Conservation (phyloP, 2,888 invertebrate genomes). For the Scaptomyza caliginosa region DNA sequence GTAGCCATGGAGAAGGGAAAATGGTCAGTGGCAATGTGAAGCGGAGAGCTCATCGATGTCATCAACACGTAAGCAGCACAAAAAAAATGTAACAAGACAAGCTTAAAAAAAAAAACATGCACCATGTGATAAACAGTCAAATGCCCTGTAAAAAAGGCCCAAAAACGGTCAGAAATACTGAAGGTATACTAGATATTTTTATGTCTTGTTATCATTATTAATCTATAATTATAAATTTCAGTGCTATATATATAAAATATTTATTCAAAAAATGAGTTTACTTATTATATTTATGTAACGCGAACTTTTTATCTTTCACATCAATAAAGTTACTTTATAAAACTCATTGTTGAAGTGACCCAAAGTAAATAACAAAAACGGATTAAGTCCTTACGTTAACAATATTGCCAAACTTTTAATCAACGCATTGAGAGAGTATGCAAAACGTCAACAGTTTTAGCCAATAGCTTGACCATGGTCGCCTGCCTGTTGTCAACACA, state of each 20-base stretch:
- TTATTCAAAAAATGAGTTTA: too few species aligned
- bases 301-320: too few species aligned
- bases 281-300: too few species aligned
- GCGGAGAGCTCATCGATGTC: slow-evolving; percentile 63
- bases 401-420: background rate
- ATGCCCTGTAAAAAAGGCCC: slow-evolving; percentile 12
- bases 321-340: too few species aligned
- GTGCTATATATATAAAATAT: too few species aligned
- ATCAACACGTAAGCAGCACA: slow-evolving; percentile 66
- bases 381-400: background rate
- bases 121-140: background rate
- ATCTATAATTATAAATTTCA: background rate
- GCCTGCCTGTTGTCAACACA: slow-evolving; percentile 60
- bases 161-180: too few species aligned
- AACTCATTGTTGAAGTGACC: too few species aligned
- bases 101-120: background rate
- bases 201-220: too few species aligned
- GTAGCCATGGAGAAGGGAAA: slow-evolving; percentile 50
- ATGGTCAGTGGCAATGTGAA: slow-evolving; percentile 60
- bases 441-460: slow-evolving; percentile 55
- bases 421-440: slow-evolving; percentile 29
- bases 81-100: slow-evolving; percentile 48
- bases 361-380: background rate
- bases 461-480: slow-evolving; percentile 57
- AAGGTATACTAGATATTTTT: too few species aligned